Evolutionary conservation across 2,888 invertebrate genomes (phyloP).

Genomic region (Pyrochroa serraticornis): DNA sequence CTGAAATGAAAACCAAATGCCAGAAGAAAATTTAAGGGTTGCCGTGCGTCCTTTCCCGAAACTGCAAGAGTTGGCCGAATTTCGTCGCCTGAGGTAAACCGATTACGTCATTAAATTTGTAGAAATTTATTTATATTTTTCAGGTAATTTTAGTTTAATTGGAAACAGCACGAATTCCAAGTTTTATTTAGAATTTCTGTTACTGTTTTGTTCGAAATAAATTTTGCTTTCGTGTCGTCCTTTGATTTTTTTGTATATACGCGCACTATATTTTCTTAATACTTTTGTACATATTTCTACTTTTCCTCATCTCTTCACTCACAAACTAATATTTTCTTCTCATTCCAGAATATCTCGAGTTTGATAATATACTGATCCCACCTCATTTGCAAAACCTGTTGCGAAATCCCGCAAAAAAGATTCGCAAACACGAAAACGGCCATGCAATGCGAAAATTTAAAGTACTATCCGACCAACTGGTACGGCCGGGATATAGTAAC

Average conservation of each 20-base stretch:
- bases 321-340: slow-evolving; percentile 18
- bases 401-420: slow-evolving; percentile 35
- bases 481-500: slow-evolving; percentile 57
- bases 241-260: slow-evolving; percentile 24
- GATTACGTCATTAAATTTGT: no score
- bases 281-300: slow-evolving; percentile 20
- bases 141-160: neutral
- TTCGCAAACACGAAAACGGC: slow-evolving; percentile 37
- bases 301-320: slow-evolving; percentile 13
- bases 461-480: slow-evolving; percentile 36
- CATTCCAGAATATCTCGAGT: slow-evolving; percentile 52
- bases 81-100: no score
- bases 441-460: slow-evolving; percentile 43
- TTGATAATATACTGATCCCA: slow-evolving; percentile 51
- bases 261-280: neutral
- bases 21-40: no score
- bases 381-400: slow-evolving; percentile 43
- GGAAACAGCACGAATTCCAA: no score
- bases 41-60: no score
- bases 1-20: no score
- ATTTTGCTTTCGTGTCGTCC: slow-evolving; percentile 4
- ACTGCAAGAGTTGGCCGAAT: no score
- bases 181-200: neutral
- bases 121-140: neutral
- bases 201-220: slow-evolving; percentile 10